phyloP scores from a whole-genome alignment of 1,140 invertebrate species.

The Drosophila watanabei region DNA sequence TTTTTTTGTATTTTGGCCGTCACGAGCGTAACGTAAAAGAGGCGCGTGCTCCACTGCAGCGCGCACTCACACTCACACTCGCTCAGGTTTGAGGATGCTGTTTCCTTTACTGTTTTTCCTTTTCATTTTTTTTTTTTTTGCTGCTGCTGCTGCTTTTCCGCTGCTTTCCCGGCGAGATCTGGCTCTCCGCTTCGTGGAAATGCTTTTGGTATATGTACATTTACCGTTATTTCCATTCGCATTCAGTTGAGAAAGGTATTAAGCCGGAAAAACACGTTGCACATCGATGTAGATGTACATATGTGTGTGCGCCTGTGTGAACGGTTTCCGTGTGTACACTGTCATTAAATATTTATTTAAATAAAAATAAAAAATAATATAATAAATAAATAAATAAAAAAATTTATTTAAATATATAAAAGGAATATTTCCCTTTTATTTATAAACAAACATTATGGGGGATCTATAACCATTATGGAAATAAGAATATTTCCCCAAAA shows the following conservation, averaged over 20 bases:
- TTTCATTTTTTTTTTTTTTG: too few relatives aligned
- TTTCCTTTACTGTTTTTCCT: constrained; percentile 4
- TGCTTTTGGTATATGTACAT: constrained; percentile 52
- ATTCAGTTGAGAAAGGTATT: constrained; percentile 80
- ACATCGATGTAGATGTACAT: constrained; percentile 67
- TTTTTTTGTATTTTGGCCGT: constrained; percentile 35
- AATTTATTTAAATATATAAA: too few relatives aligned
- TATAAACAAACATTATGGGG: too few relatives aligned
- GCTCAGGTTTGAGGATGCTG: constrained; percentile 23
- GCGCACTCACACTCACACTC: constrained; percentile 25
- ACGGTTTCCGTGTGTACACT: constrained; percentile 18
- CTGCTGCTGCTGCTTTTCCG: constrained; percentile 13
- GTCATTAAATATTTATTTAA: background rate
- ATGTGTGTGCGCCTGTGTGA: constrained; percentile 26
- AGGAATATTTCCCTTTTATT: too few relatives aligned
- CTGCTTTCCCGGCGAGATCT: constrained; percentile 14
- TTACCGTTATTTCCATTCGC: constrained; percentile 78
- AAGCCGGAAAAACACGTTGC: constrained; percentile 82
- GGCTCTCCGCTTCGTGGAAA: constrained; percentile 41
- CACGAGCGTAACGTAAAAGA: constrained; percentile 76
- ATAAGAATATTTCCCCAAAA: too few relatives aligned
- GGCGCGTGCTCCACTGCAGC: constrained; percentile 75
- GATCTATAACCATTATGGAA: too few relatives aligned
- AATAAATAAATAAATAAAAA: too few relatives aligned
- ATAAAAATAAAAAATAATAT: background rate